Evolutionary conservation across 2,797 vertebrate genomes (phyloP).

Genomic region (Pseudochirops cupreus): DNA sequence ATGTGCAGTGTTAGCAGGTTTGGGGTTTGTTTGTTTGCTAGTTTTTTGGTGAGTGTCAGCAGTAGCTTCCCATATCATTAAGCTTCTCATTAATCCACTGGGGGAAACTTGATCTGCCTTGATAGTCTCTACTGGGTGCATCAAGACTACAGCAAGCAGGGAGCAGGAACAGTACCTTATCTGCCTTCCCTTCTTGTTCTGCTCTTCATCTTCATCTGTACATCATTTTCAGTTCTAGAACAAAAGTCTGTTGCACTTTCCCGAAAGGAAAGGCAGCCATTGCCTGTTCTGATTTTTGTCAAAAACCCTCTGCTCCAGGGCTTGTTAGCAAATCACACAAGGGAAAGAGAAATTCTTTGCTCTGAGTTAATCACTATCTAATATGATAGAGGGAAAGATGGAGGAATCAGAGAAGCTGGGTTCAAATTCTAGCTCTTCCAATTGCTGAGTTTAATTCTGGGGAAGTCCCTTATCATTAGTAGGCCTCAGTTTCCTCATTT

Average conservation of each 20-base stretch:
- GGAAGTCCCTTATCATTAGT: background rate
- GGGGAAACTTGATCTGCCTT: background rate
- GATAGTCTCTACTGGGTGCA: background rate
- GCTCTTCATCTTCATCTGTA: background rate
- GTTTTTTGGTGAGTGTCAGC: background rate
- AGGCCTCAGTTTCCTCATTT: background rate
- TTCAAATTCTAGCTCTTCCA: background rate
- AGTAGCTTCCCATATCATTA: background rate
- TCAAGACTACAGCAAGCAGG: background rate
- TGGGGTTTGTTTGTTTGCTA: too few species aligned
- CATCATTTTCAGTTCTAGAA: background rate
- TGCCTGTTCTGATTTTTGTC: background rate
- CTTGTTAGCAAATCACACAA: background rate
- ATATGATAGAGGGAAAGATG: background rate
- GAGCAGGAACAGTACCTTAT: background rate
- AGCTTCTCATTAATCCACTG: background rate
- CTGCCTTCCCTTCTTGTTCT: background rate
- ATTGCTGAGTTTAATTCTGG: background rate
- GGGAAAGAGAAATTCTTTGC: background rate
- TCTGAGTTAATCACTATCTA: background rate
- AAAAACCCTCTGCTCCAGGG: background rate
- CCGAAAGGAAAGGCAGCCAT: background rate
- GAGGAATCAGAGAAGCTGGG: background rate
- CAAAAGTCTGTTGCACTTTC: background rate
- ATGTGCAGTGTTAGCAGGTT: background rate